Conservation (phyloP, 2,113 vertebrate species). For the Potamarius usumacintae region DNA sequence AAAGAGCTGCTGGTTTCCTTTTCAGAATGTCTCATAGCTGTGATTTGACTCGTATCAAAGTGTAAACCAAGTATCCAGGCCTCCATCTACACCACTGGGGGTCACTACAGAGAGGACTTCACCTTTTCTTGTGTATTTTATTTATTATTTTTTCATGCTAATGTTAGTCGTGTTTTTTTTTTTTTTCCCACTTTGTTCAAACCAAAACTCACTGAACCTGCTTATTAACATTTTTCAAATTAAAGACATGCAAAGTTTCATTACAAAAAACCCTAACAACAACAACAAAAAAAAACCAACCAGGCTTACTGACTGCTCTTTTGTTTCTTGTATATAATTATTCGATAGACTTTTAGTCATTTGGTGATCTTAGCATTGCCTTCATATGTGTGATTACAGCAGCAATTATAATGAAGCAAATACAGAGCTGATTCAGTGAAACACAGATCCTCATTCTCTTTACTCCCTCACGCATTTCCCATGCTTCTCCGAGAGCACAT, state of each 20-base stretch:
- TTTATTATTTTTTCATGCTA: conserved; percentile 10
- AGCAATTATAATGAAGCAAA: not conserved
- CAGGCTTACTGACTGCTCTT: not conserved
- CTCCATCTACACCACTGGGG: conserved; percentile 26
- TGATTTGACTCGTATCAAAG: conserved; percentile 3
- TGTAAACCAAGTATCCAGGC: not conserved
- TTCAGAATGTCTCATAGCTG: conserved; percentile 6
- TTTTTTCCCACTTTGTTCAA: not conserved
- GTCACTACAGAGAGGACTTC: conserved; percentile 29
- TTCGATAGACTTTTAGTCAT: not conserved
- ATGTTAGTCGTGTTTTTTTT: not conserved
- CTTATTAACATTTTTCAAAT: not conserved
- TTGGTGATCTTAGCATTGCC: not conserved
- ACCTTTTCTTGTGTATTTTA: not conserved
- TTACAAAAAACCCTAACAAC: not conserved
- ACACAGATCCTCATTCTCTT: not conserved
- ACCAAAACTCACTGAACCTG: not conserved
- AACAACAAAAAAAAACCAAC: not conserved
- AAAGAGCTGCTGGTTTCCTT: conserved; percentile 41
- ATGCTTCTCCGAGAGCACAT: not conserved
- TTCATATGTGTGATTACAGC: not conserved
- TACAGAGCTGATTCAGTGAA: not conserved
- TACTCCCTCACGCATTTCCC: not conserved
- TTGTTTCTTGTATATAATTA: not conserved
- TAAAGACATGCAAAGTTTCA: not conserved